Evolutionary conservation across 2,113 vertebrate species (phyloP).

Genomic region (Nipponia nippon): DNA sequence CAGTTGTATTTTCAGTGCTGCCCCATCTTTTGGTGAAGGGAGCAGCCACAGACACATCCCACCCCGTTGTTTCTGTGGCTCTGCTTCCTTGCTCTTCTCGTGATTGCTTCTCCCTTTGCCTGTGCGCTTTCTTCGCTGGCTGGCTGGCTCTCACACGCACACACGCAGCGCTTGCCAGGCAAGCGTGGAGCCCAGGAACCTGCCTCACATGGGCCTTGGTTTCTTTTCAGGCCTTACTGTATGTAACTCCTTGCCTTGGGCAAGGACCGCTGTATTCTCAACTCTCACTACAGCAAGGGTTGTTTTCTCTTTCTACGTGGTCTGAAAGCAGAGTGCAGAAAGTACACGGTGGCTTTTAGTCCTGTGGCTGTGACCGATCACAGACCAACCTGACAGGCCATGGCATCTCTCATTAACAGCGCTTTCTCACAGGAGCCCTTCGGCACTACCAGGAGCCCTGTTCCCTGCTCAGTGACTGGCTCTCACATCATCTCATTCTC

Average conservation of each 20-base stretch:
- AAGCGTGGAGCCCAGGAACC: background rate
- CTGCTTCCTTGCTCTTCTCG: background rate
- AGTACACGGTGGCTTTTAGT: background rate
- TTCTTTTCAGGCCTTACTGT: background rate
- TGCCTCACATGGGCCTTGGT: background rate
- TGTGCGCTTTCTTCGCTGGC: background rate
- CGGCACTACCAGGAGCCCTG: background rate
- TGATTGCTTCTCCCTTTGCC: background rate
- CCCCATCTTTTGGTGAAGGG: background rate
- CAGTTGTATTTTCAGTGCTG: background rate
- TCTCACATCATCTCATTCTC: constrained; percentile 57
- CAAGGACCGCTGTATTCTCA: background rate
- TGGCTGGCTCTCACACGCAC: background rate
- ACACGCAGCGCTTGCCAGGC: background rate
- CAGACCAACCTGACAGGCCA: background rate
- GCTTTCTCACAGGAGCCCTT: constrained; percentile 1
- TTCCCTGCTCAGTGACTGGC: background rate
- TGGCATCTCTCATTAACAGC: background rate
- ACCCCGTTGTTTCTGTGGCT: background rate
- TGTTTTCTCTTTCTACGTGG: background rate
- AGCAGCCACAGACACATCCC: background rate
- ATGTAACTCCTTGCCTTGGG: background rate
- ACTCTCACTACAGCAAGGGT: background rate
- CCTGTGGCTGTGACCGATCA: background rate
- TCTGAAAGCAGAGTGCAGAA: background rate